These are phyloP conservation scores for Okapia johnstoni DNA, from an alignment of 2,113 vertebrate species.

Conservation along the genomic window DNA sequence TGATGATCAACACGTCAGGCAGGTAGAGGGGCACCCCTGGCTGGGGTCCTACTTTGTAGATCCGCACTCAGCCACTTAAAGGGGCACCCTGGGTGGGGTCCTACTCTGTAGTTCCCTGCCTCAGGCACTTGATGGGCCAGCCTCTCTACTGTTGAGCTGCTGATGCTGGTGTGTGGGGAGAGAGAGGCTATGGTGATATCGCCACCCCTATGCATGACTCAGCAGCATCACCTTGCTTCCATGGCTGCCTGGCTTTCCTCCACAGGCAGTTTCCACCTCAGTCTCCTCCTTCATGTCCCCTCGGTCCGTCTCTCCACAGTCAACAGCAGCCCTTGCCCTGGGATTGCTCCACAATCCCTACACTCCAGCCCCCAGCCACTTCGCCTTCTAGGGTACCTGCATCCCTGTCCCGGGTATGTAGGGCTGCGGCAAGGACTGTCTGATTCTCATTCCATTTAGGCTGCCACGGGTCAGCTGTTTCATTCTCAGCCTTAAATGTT, in stretches of 20 bases:
- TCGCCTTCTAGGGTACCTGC: background rate
- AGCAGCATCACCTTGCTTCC: background rate
- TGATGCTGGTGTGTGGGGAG: background rate
- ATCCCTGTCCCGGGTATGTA: background rate
- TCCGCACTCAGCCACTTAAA: rapidly evolving
- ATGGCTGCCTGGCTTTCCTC: background rate
- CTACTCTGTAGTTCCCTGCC: background rate
- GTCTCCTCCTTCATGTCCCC: background rate
- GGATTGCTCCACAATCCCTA: background rate
- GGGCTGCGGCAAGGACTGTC: background rate
- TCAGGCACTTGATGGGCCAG: background rate
- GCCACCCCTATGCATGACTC: background rate
- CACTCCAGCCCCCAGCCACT: background rate
- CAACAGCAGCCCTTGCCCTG: background rate
- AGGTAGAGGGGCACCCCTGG: background rate
- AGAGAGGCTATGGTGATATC: background rate
- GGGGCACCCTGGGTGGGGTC: background rate
- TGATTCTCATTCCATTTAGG: background rate
- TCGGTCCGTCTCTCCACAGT: background rate
- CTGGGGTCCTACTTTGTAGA: background rate
- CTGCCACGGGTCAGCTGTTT: background rate
- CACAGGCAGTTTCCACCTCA: background rate
- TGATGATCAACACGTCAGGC: background rate
- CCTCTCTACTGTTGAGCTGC: background rate
- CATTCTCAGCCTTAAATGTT: background rate